Conservation (phyloP, 2,797 vertebrate species). For the Anolis apletophallus region DNA sequence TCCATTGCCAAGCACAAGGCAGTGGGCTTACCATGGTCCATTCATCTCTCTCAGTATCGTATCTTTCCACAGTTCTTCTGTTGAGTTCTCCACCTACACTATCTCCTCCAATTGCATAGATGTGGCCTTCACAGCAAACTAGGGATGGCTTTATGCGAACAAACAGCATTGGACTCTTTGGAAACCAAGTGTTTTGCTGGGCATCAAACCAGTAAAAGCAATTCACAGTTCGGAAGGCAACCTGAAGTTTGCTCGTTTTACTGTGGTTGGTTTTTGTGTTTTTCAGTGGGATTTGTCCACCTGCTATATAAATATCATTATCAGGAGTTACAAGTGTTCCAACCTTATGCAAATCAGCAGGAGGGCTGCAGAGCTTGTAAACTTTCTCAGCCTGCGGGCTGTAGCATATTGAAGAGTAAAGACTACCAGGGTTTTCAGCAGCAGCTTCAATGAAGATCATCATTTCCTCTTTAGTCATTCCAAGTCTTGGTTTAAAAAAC, state of each 20-base stretch:
- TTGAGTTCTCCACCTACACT: conserved; percentile 92
- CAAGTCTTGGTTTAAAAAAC: conserved; percentile 97
- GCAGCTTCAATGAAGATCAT: conserved; percentile 96
- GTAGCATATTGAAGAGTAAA: conserved; percentile 93
- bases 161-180: conserved; percentile 94
- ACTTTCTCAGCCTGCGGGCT: conserved; percentile 99
- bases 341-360: conserved; percentile 93
- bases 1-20: conserved; percentile 96
- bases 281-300: conserved; percentile 93
- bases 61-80: conserved; percentile 94
- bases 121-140: conserved; percentile 93
- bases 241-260: conserved; percentile 90
- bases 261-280: conserved; percentile 89
- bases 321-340: conserved; percentile 95
- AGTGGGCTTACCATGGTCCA: conserved; percentile 95
- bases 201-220: conserved; percentile 98
- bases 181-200: conserved; percentile 96
- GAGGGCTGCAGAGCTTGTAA: conserved; percentile 94
- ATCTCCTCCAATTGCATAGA: conserved; percentile 96
- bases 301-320: conserved; percentile 97
- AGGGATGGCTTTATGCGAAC: conserved; percentile 92
- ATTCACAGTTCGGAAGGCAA: conserved; percentile 92
- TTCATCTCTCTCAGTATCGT: conserved; percentile 93
- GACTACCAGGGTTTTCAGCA: conserved; percentile 84
- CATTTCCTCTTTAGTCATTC: conserved; percentile 99